Base-by-base conservation (phyloP, 2,797 vertebrate species). In the Poeciliopsis infans region DNA sequence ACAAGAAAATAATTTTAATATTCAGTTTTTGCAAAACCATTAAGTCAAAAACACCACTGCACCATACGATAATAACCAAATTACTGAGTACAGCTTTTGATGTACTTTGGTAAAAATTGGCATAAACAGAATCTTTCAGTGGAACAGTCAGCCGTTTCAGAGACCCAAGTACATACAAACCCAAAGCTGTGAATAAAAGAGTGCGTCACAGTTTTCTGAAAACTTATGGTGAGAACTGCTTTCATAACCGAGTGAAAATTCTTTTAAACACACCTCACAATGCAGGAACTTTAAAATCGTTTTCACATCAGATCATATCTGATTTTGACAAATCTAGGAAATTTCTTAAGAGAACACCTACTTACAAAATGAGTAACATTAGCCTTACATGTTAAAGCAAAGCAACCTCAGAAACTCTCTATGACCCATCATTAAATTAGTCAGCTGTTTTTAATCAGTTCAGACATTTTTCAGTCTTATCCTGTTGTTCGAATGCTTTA, bases 71-170 rank as follows among this genome's bases (percentile, higher is more conserved):
- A 31, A 31, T 15, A 59, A 6, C 57, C 28, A 59, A 41, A 64
- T 68, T 64, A 36, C 78, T 70, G 45, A 83, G 74, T 68, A 11
- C 59, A 75, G 51, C 46, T 41, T 28, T 5, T 36, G 47, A 70
- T 59, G 33, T 6, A 59, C 57, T 55, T 68, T 47, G 36, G 31
- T 31, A 49, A 72, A 55, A 59, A 31, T 13, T 0, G 4, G 12
- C 1, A 0, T 59, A 15, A 28, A 28, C 55, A 13, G n/a, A 59
- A 59, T 51, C 3, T 23, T 51, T 78, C 77, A 57, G 71, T 80
- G 74, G 66, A 73, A 80, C 53, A 75, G 28, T 47, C 61, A 53
- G n/a, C 15, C 33, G 45, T 66, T 70, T 46, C 76, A 45, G 64
- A 68, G 66, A 77, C 59, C 78, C 72, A 75, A 74, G 57, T 39